phyloP scores from a whole-genome alignment of 2,888 invertebrate genomes.

The Aphidius colemani region DNA sequence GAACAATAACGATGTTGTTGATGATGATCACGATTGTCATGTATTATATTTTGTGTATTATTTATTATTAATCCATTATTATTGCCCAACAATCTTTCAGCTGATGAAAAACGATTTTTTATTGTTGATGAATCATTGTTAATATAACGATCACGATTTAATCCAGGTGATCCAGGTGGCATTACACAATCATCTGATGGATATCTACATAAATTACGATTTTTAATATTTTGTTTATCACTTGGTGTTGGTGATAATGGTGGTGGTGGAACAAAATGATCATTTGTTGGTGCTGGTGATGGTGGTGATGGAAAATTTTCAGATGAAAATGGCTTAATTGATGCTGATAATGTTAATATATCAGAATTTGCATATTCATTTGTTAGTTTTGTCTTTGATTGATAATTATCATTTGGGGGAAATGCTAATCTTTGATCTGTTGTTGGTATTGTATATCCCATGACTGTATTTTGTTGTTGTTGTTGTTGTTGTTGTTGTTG shows the following conservation, averaged over 20 bases:
- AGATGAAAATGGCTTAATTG: slow-evolving; percentile 60
- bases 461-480: slow-evolving; percentile 8
- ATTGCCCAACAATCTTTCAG: slow-evolving; percentile 67
- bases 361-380: slow-evolving; percentile 37
- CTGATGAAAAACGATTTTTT: slow-evolving; percentile 46
- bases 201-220: slow-evolving; percentile 53
- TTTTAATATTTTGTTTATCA: slow-evolving; percentile 53
- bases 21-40: slow-evolving; percentile 46
- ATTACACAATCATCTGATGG: slow-evolving; percentile 48
- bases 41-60: slow-evolving; percentile 44
- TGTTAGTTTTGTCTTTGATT: slow-evolving; percentile 30
- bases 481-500: slow-evolving; percentile 20
- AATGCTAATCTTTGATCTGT: slow-evolving; percentile 42
- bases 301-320: slow-evolving; percentile 64
- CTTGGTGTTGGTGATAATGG: slow-evolving; percentile 68
- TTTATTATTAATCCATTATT: slow-evolving; percentile 38
- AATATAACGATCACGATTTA: slow-evolving; percentile 43
- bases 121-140: slow-evolving; percentile 51
- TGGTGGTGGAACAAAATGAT: slow-evolving; percentile 67
- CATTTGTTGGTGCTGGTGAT: slow-evolving; percentile 65
- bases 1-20: slow-evolving; percentile 41
- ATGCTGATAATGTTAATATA: slow-evolving; percentile 31
- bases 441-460: slow-evolving; percentile 35
- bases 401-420: slow-evolving; percentile 33
- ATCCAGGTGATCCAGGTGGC: slow-evolving; percentile 48